Percentiles rank a stretch among this genome's conserved stretches.
Evolutionary conservation across 2,888 invertebrate species (phyloP).

Genomic region (Helleia helle): DNA sequence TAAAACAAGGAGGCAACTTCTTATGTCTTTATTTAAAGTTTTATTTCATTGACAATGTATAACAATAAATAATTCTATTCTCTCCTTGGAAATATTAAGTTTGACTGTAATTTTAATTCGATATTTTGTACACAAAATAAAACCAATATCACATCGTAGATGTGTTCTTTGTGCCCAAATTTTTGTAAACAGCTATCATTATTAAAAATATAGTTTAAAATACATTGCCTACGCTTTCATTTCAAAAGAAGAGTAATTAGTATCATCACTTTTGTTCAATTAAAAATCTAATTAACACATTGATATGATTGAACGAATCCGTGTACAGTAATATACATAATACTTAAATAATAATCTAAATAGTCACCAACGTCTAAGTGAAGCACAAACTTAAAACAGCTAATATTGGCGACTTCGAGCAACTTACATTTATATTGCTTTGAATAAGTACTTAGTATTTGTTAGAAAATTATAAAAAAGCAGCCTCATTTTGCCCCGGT

Average conservation of each 20-base stretch:
- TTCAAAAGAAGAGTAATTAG: not conserved
- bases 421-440: slow-evolving; percentile 10
- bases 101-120: slow-evolving; percentile 41
- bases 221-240: not conserved
- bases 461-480: slow-evolving; percentile 26
- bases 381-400: slow-evolving; percentile 10
- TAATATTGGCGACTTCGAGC: slow-evolving; percentile 3
- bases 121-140: slow-evolving; percentile 66
- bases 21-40: slow-evolving; percentile 68
- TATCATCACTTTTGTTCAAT: not conserved
- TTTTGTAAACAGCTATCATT: slow-evolving; percentile 27
- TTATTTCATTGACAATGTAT: slow-evolving; percentile 58
- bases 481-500: slow-evolving; percentile 56
- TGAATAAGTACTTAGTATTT: slow-evolving; percentile 1
- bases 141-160: slow-evolving; percentile 68
- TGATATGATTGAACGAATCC: slow-evolving; percentile 4
- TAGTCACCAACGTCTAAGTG: slow-evolving; percentile 8
- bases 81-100: slow-evolving; percentile 41
- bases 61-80: slow-evolving; percentile 68
- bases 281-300: slow-evolving; percentile 3
- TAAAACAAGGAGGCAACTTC: slow-evolving; percentile 27
- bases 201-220: slow-evolving; percentile 29
- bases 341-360: slow-evolving; percentile 3
- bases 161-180: slow-evolving; percentile 59
- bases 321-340: slow-evolving; percentile 1